phyloP scores from a whole-genome alignment of 64 coral and sea anemone species.

The Pocillopora verrucosa region DNA sequence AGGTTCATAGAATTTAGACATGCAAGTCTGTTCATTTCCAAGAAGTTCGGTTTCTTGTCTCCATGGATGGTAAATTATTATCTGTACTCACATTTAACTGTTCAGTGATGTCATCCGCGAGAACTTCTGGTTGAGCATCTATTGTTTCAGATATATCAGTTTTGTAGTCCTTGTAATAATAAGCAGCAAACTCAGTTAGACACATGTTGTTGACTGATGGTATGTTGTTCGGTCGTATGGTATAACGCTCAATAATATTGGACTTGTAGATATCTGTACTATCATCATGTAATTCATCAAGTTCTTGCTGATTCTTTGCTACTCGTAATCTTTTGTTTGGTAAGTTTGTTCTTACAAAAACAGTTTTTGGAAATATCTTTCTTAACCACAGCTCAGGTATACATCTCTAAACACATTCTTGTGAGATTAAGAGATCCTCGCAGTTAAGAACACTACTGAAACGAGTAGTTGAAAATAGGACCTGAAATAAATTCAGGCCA shows the following conservation, averaged over 20 bases:
- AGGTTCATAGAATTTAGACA: conserved; percentile 56
- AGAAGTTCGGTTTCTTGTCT: conserved; percentile 32
- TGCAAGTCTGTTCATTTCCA: conserved; percentile 50
- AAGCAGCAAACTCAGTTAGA: conserved; percentile 42
- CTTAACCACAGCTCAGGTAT: too few relatives aligned
- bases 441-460: too few relatives aligned
- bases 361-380: too few relatives aligned
- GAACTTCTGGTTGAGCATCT: conserved; percentile 58
- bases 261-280: too few relatives aligned
- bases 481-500: too few relatives aligned
- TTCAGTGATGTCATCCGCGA: conserved; percentile 49
- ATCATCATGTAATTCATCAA: conserved; percentile 52
- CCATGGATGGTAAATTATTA: conserved; percentile 63
- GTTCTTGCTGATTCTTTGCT: conserved; percentile 51
- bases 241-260: too few relatives aligned
- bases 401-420: too few relatives aligned
- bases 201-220: conserved; percentile 36
- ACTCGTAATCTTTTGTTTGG: conserved; percentile 53
- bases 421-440: too few relatives aligned
- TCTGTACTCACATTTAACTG: conserved; percentile 8
- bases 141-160: conserved; percentile 24
- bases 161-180: too few relatives aligned
- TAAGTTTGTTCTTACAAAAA: conserved; percentile 60
- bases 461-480: too few relatives aligned
- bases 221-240: not conserved